These are phyloP conservation scores for Brachionus sp. DNA, from an alignment of 1,140 invertebrate species.

Conservation along the genomic window DNA sequence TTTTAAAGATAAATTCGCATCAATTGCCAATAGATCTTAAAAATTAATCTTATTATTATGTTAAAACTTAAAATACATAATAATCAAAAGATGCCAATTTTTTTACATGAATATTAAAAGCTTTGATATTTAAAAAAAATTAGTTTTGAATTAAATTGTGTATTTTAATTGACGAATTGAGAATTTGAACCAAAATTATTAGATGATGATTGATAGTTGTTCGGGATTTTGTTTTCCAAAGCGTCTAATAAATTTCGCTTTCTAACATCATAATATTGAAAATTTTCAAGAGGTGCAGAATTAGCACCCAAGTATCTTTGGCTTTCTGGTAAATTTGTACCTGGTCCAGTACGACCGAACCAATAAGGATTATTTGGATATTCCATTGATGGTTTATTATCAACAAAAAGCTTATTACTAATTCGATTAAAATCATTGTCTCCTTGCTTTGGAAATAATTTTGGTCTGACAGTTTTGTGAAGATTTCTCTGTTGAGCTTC, in stretches of 20 bases:
- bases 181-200: constrained; percentile 31
- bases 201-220: constrained; percentile 30
- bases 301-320: background rate
- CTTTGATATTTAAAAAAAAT: background rate
- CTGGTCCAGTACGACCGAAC: constrained; percentile 29
- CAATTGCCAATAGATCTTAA: background rate
- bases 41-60: background rate
- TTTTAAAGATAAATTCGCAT: background rate
- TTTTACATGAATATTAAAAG: background rate
- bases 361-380: constrained; percentile 42
- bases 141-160: background rate
- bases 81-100: background rate
- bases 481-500: constrained; percentile 33
- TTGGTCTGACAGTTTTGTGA: background rate
- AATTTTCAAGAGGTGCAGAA: constrained; percentile 19
- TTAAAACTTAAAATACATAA: background rate
- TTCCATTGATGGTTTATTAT: constrained; percentile 29
- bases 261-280: constrained; percentile 2
- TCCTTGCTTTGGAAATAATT: background rate
- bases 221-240: background rate
- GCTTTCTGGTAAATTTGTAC: background rate
- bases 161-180: background rate
- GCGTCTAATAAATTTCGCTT: constrained; percentile 9
- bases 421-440: constrained; percentile 29
- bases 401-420: constrained; percentile 35